Conservation (phyloP, 2,797 vertebrate species). For the Psittacula derbiana region DNA sequence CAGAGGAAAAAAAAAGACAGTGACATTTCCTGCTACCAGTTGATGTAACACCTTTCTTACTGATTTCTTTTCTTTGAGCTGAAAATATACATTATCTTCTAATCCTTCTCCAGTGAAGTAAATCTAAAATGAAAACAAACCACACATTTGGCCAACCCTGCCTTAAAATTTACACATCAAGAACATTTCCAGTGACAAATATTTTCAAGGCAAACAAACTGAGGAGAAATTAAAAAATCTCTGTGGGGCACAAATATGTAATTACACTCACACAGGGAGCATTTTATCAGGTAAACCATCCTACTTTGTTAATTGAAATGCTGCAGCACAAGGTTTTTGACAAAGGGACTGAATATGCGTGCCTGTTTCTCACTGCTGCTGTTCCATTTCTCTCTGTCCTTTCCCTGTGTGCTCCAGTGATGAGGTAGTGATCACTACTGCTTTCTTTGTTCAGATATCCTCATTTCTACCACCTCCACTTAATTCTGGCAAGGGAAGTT, state of each 20-base stretch:
- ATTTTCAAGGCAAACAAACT: constrained; percentile 86
- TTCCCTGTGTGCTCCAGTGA: constrained; percentile 26
- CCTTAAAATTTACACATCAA: constrained; percentile 80
- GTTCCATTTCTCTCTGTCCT: constrained; percentile 32
- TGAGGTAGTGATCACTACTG: constrained; percentile 45
- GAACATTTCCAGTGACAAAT: constrained; percentile 81
- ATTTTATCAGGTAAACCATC: constrained; percentile 88
- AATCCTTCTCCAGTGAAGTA: constrained; percentile 61
- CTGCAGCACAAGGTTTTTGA: constrained; percentile 74
- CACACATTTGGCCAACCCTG: constrained; percentile 63
- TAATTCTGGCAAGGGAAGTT: constrained; percentile 11
- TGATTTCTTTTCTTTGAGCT: background rate
- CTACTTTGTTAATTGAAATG: constrained; percentile 86
- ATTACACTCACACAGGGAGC: constrained; percentile 86
- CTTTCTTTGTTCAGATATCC: constrained; percentile 55
- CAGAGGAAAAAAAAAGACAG: background rate
- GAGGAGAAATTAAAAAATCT: constrained; percentile 88
- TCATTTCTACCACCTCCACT: constrained; percentile 17
- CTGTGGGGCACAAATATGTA: constrained; percentile 87
- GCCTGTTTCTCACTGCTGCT: constrained; percentile 48
- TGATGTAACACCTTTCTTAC: constrained; percentile 57
- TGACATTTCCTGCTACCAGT: constrained; percentile 6
- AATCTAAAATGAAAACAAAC: constrained; percentile 78
- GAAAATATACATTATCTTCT: constrained; percentile 69
- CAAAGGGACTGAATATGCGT: constrained; percentile 72